Conservation (phyloP, 2,797 vertebrate genomes). For the Meriones psammophilus region DNA sequence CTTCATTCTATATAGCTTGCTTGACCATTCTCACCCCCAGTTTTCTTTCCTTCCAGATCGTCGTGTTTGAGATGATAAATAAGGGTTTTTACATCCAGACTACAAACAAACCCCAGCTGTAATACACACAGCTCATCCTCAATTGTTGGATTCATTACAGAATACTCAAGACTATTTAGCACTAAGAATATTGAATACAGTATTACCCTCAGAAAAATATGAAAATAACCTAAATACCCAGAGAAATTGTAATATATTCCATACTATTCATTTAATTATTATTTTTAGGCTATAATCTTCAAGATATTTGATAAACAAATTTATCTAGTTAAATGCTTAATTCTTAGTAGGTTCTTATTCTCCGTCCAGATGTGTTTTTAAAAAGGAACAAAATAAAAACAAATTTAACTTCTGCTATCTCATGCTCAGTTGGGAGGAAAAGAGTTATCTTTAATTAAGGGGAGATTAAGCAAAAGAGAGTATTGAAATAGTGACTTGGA, state of each 20-base stretch:
- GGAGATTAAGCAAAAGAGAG: neutral
- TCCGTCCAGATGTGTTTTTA: conserved; percentile 30
- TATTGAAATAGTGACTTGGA: neutral
- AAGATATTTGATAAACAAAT: neutral
- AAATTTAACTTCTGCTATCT: conserved; percentile 29
- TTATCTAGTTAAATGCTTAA: neutral
- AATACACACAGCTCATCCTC: neutral
- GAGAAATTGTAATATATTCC: neutral
- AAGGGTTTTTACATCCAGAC: conserved; percentile 19
- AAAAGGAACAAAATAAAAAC: conserved; percentile 55
- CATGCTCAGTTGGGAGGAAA: neutral
- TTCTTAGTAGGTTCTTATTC: neutral
- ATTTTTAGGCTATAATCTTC: neutral
- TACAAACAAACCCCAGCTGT: neutral
- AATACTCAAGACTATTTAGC: neutral
- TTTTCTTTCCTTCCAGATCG: conserved; percentile 61
- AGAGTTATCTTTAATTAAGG: neutral
- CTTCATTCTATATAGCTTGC: neutral
- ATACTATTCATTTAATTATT: neutral
- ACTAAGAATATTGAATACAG: neutral
- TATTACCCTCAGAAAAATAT: neutral
- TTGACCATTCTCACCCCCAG: neutral
- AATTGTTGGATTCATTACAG: neutral
- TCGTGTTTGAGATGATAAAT: conserved; percentile 70
- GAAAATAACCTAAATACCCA: neutral